These are phyloP conservation scores for Triplophysa dalaica DNA, from an alignment of 2,113 vertebrate genomes.

Conservation along the genomic window DNA sequence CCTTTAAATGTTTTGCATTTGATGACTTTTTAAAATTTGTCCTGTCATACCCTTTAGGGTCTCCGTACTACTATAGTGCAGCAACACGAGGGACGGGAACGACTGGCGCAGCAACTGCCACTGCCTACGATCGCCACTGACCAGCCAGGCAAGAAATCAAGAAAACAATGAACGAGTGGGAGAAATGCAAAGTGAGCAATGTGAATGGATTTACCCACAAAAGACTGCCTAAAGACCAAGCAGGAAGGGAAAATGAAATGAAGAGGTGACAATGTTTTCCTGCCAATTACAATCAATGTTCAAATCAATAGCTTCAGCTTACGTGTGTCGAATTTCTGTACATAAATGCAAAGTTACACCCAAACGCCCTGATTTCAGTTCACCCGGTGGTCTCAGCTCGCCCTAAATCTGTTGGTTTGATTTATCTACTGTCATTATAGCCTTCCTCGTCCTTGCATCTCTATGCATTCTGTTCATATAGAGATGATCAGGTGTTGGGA, in stretches of 20 bases:
- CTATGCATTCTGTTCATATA: slow-evolving; percentile 23
- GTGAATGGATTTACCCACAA: slow-evolving; percentile 50
- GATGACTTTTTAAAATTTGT: neutral
- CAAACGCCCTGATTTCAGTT: slow-evolving; percentile 21
- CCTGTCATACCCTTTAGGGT: slow-evolving; percentile 74
- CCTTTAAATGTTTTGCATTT: too few species aligned
- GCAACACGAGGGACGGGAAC: slow-evolving; percentile 88
- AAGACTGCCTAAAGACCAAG: slow-evolving; percentile 46
- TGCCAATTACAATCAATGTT: slow-evolving; percentile 43
- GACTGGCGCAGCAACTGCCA: slow-evolving; percentile 81
- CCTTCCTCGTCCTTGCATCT: slow-evolving; percentile 38
- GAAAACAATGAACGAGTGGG: slow-evolving; percentile 32
- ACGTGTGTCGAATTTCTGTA: slow-evolving; percentile 1
- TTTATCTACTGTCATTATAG: slow-evolving; percentile 35
- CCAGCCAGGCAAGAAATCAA: slow-evolving; percentile 46
- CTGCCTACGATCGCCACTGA: slow-evolving; percentile 96
- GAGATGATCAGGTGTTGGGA: slow-evolving; percentile 37
- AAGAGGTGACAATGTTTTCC: slow-evolving; percentile 43
- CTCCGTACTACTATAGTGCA: slow-evolving; percentile 95
- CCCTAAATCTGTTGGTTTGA: slow-evolving; percentile 9
- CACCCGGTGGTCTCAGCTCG: slow-evolving; percentile 2
- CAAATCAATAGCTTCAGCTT: slow-evolving; percentile 17
- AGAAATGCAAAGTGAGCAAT: slow-evolving; percentile 63
- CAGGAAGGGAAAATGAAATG: neutral
- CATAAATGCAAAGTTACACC: slow-evolving; percentile 12